Evolutionary conservation across 2,888 invertebrate species (phyloP).

Genomic region (Taphrorychus bicolor): DNA sequence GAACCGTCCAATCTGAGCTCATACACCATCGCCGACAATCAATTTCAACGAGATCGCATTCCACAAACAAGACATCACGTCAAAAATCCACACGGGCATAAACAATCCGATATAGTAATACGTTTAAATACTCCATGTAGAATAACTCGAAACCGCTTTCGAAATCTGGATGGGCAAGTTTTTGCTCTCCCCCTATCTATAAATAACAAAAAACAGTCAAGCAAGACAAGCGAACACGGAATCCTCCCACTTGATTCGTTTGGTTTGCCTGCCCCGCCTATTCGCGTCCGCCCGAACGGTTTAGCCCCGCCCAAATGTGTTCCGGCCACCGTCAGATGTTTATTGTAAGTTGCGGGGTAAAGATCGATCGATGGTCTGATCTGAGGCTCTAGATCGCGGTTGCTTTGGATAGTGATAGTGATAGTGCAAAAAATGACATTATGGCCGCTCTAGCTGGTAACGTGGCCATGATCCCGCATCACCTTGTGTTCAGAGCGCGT

Average conservation of each 20-base stretch:
- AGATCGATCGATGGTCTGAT: conserved; percentile 40
- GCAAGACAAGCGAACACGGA: conserved; percentile 18
- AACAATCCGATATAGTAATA: conserved; percentile 40
- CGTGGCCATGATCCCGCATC: conserved; percentile 51
- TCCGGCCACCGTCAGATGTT: conserved; percentile 32
- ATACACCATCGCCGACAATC: conserved; percentile 38
- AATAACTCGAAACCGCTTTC: conserved; percentile 44
- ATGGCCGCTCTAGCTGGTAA: conserved; percentile 53
- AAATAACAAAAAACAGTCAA: conserved; percentile 50
- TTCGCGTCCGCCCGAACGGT: conserved; percentile 43
- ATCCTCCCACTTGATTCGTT: conserved; percentile 51
- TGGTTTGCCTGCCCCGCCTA: conserved; percentile 43
- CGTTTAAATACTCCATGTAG: conserved; percentile 45
- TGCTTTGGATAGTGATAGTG: neutral
- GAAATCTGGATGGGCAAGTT: conserved; percentile 26
- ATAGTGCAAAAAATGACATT: conserved; percentile 23
- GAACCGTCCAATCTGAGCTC: conserved; percentile 21
- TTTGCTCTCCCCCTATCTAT: conserved; percentile 49
- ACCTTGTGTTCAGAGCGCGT: conserved; percentile 49
- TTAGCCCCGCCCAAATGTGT: conserved; percentile 53
- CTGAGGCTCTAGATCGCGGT: conserved; percentile 20
- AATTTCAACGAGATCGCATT: conserved; percentile 37
- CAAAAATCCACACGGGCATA: conserved; percentile 46
- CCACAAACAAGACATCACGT: conserved; percentile 56
- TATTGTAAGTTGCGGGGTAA: conserved; percentile 28